phyloP scores from a whole-genome alignment of 2,888 invertebrate genomes.

The Drosophila nigritarsus region DNA sequence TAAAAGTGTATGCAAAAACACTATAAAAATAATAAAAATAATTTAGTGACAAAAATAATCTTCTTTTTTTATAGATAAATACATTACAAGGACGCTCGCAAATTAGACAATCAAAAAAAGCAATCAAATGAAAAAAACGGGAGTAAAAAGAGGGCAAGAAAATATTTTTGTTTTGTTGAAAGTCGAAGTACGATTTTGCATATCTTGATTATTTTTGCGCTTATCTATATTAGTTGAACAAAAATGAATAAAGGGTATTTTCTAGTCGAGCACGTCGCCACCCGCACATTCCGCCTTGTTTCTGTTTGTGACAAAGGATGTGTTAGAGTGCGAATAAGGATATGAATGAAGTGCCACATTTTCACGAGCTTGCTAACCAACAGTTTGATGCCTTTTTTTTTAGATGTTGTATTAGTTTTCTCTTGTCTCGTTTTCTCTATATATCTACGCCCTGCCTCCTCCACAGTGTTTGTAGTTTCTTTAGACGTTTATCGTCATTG shows the following conservation, averaged over 20 bases:
- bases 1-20: slow-evolving; percentile 19
- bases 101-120: too few relatives aligned
- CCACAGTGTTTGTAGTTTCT: slow-evolving; percentile 10
- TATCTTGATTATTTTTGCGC: neutral
- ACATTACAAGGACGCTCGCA: neutral
- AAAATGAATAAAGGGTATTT: neutral
- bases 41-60: slow-evolving; percentile 17
- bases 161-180: neutral
- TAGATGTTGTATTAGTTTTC: slow-evolving; percentile 69
- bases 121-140: neutral
- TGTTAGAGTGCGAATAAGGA: slow-evolving; percentile 37
- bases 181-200: neutral
- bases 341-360: slow-evolving; percentile 74
- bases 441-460: neutral
- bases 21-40: slow-evolving; percentile 23
- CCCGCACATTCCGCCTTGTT: neutral
- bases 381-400: slow-evolving; percentile 39
- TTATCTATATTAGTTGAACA: neutral
- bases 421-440: slow-evolving; percentile 41
- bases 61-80: neutral
- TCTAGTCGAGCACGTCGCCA: neutral
- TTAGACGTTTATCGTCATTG: slow-evolving; percentile 13
- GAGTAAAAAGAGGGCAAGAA: neutral
- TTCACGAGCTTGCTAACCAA: slow-evolving; percentile 62
- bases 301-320: neutral